Evolutionary conservation across 2,888 invertebrate genomes (phyloP).

Genomic region (Cantharis flavilabris): DNA sequence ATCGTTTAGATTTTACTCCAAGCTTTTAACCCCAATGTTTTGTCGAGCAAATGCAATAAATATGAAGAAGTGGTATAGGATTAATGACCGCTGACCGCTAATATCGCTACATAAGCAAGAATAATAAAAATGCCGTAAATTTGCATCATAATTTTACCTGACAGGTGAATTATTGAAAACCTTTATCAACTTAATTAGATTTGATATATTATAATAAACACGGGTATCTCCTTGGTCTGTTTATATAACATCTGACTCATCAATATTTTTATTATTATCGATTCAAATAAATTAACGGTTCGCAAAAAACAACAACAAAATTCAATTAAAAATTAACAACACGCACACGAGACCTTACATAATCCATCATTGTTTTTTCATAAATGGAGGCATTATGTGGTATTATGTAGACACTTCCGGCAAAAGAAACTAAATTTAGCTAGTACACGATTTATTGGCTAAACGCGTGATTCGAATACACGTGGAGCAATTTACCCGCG

Average conservation of each 20-base stretch:
- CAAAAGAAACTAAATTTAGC: background rate
- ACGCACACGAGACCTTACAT: background rate
- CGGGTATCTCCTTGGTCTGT: background rate
- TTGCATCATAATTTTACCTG: constrained; percentile 1
- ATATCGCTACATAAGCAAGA: constrained; percentile 8
- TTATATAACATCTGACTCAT: background rate
- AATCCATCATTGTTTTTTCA: constrained; percentile 4
- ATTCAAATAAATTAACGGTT: background rate
- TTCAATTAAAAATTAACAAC: constrained; percentile 4
- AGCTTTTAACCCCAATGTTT: constrained; percentile 14
- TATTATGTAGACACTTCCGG: constrained; percentile 3
- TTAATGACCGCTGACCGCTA: constrained; percentile 20
- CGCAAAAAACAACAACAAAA: constrained; percentile 1
- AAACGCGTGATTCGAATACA: background rate
- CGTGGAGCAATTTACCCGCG: background rate
- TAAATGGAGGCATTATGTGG: background rate
- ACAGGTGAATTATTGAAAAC: background rate
- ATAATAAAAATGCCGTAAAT: constrained; percentile 1
- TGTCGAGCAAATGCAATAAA: background rate
- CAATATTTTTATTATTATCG: background rate
- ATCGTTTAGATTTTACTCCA: background rate
- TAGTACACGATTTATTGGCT: background rate
- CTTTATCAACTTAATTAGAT: background rate
- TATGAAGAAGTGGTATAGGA: constrained; percentile 13
- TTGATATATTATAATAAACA: background rate